These are phyloP conservation scores for Glaucomys volans DNA, from an alignment of 2,113 vertebrate genomes.

Conservation along the genomic window DNA sequence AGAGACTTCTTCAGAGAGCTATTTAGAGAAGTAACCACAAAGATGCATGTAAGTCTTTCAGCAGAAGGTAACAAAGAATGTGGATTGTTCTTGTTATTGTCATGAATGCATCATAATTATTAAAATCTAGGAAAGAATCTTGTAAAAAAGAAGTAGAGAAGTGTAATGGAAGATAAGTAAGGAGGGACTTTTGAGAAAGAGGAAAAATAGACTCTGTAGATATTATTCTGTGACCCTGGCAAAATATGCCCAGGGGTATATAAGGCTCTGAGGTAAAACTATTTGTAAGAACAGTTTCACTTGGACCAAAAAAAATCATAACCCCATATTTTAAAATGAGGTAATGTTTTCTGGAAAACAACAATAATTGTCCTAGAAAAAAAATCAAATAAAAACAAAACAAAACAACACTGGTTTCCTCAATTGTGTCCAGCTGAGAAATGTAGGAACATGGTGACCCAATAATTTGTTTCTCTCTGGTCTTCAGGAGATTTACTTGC, in stretches of 20 bases:
- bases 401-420: slow-evolving; percentile 60
- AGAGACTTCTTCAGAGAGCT: neutral
- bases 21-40: neutral
- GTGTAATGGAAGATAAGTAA: neutral
- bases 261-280: neutral
- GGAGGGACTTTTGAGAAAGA: neutral
- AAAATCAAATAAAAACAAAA: slow-evolving; percentile 75
- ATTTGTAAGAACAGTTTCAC: slow-evolving; percentile 55
- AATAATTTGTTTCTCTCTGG: slow-evolving; percentile 65
- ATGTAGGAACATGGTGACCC: slow-evolving; percentile 63
- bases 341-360: slow-evolving; percentile 74
- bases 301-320: slow-evolving; percentile 62
- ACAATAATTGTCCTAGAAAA: slow-evolving; percentile 67
- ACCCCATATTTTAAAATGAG: slow-evolving; percentile 72
- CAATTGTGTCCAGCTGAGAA: slow-evolving; percentile 80
- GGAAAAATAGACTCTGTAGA: neutral
- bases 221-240: neutral
- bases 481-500: slow-evolving; percentile 60
- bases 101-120: neutral
- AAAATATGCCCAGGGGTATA: neutral
- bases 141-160: neutral
- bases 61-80: neutral
- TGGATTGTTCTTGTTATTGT: neutral
- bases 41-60: neutral
- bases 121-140: slow-evolving; percentile 29